Percentiles rank a stretch among this genome's conserved stretches.
Evolutionary conservation across 2,797 vertebrate species (phyloP).

Genomic region (Cirrhinus mrigala): DNA sequence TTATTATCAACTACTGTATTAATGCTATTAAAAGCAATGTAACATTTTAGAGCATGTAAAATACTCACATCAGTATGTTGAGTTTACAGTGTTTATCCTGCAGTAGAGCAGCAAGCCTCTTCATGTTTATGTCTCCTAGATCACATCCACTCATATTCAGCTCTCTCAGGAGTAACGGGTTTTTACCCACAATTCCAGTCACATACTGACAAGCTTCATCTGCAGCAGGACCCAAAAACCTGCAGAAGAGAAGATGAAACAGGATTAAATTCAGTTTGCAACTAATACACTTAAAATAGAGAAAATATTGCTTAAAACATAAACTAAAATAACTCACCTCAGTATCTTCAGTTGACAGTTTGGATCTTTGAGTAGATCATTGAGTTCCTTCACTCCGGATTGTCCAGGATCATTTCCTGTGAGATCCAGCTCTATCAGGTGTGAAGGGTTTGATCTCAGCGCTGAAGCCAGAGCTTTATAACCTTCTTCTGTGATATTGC

Average conservation of each 20-base stretch:
- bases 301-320: too few relatives aligned
- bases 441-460: conserved; percentile 6
- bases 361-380: not conserved
- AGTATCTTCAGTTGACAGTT: not conserved
- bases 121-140: not conserved
- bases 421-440: conserved; percentile 9
- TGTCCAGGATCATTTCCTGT: not conserved
- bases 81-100: not conserved
- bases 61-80: not conserved
- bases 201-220: not conserved
- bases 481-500: not conserved
- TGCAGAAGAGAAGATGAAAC: not conserved
- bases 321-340: not conserved
- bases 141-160: not conserved
- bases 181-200: not conserved
- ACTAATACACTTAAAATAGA: too few relatives aligned
- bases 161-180: not conserved
- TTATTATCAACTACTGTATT: not conserved
- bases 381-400: not conserved
- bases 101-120: not conserved
- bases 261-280: not conserved
- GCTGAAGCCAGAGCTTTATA: conserved; percentile 9
- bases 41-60: not conserved
- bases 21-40: not conserved
- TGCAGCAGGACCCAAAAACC: not conserved